phyloP scores from a whole-genome alignment of 2,797 vertebrate genomes.

The Coregonus ussuriensis region DNA sequence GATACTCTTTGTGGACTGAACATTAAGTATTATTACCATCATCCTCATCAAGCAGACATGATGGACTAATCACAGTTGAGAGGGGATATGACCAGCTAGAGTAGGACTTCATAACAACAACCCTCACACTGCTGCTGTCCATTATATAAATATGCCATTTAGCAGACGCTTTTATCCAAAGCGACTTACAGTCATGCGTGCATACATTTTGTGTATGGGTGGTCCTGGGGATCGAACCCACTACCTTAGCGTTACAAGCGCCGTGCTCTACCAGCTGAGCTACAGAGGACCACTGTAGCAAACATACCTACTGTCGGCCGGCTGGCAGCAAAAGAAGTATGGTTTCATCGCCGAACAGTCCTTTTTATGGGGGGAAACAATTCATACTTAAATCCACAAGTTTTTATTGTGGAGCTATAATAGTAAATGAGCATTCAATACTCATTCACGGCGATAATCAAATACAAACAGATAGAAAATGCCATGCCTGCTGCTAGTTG shows the following conservation, averaged over 20 bases:
- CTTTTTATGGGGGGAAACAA: constrained; percentile 54
- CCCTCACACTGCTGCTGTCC: neutral
- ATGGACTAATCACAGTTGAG: constrained; percentile 50
- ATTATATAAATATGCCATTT: neutral
- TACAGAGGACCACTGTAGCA: neutral
- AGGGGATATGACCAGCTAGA: constrained; percentile 27
- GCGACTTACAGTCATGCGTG: no score
- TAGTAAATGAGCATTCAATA: constrained; percentile 66
- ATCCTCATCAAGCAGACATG: constrained; percentile 52
- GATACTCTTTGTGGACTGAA: constrained; percentile 52
- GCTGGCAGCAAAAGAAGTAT: constrained; percentile 28
- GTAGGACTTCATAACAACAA: neutral
- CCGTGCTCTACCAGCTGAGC: no score
- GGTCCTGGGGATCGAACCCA: no score
- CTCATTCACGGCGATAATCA: constrained; percentile 33
- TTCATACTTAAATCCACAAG: constrained; percentile 47
- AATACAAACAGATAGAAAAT: constrained; percentile 34
- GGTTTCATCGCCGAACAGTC: constrained; percentile 27
- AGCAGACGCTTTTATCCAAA: no score
- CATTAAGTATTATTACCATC: constrained; percentile 63
- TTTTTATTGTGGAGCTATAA: constrained; percentile 53
- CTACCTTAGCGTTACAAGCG: no score
- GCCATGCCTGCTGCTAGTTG: constrained; percentile 6
- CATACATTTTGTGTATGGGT: no score
- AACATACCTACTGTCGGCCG: constrained; percentile 11